Evolutionary conservation across 1,140 invertebrate genomes (phyloP).

Genomic region (Atta texana): DNA sequence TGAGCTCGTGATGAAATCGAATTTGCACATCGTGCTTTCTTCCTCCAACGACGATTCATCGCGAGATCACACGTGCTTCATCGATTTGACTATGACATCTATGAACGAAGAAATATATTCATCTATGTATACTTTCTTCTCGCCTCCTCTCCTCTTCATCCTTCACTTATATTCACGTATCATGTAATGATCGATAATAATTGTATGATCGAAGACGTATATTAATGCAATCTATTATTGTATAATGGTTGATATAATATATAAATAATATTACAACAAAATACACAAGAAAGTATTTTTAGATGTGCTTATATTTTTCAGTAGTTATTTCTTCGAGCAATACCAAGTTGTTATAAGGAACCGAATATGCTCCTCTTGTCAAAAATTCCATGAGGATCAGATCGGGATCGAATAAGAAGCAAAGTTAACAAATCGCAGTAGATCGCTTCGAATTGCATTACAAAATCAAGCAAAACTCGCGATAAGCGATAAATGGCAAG

Average conservation of each 20-base stretch:
- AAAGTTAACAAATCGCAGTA: not conserved
- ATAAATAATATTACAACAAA: conserved; percentile 70
- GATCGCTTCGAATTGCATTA: not conserved
- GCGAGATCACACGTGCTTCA: conserved; percentile 29
- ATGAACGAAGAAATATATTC: not conserved
- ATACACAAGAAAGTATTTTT: conserved; percentile 70
- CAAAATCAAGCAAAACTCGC: not conserved
- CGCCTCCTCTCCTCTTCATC: conserved; percentile 1
- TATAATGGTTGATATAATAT: conserved; percentile 68
- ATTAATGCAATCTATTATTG: conserved; percentile 74
- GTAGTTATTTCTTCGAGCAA: conserved; percentile 14
- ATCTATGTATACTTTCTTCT: conserved; percentile 35
- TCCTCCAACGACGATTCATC: conserved; percentile 26
- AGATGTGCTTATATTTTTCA: conserved; percentile 52
- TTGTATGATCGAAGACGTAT: conserved; percentile 75
- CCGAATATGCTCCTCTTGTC: not conserved
- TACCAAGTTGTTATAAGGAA: conserved; percentile 4
- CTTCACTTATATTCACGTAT: conserved; percentile 40
- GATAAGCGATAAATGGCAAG: conserved; percentile 3
- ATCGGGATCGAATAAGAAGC: not conserved
- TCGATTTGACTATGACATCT: conserved; percentile 22
- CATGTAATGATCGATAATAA: conserved; percentile 72
- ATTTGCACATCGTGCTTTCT: conserved; percentile 38
- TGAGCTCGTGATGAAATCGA: conserved; percentile 31
- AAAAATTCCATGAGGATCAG: not conserved